phyloP scores from a whole-genome alignment of 2,113 vertebrate species.

The Albula goreensis region DNA sequence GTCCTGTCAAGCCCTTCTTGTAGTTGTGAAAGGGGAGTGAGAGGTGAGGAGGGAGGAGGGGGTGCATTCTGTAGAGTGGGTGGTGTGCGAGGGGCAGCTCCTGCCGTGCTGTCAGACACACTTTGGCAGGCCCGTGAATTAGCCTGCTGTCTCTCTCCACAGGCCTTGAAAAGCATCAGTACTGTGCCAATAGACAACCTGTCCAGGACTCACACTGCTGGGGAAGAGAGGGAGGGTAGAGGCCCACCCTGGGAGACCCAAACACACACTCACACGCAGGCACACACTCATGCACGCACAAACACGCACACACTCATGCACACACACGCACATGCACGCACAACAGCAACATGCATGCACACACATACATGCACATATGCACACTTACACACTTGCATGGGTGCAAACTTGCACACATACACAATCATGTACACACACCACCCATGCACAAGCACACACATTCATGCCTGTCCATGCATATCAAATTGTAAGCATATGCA shows the following conservation, averaged over 20 bases:
- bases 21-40: conserved; percentile 39
- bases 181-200: conserved; percentile 30
- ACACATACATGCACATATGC: not conserved
- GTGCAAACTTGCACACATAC: not conserved
- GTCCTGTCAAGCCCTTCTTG: conserved; percentile 43
- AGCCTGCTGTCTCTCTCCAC: conserved; percentile 36
- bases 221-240: not conserved
- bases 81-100: conserved; percentile 13
- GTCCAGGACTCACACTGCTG: conserved; percentile 23
- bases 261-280: not conserved
- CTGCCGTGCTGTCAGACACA: conserved; percentile 9
- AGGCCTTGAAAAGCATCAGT: conserved; percentile 34
- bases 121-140: conserved; percentile 33
- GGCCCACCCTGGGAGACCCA: not conserved
- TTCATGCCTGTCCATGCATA: no score
- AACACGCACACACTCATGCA: not conserved
- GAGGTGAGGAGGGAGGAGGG: conserved; percentile 11
- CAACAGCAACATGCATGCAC: not conserved
- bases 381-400: not conserved
- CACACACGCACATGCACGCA: conserved; percentile 8
- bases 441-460: not conserved
- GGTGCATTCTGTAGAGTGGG: conserved; percentile 11
- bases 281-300: not conserved
- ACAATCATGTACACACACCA: not conserved
- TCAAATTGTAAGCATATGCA: not conserved